Base-by-base conservation (phyloP, 2,113 vertebrate species). In the Sceloporus tristichus region DNA sequence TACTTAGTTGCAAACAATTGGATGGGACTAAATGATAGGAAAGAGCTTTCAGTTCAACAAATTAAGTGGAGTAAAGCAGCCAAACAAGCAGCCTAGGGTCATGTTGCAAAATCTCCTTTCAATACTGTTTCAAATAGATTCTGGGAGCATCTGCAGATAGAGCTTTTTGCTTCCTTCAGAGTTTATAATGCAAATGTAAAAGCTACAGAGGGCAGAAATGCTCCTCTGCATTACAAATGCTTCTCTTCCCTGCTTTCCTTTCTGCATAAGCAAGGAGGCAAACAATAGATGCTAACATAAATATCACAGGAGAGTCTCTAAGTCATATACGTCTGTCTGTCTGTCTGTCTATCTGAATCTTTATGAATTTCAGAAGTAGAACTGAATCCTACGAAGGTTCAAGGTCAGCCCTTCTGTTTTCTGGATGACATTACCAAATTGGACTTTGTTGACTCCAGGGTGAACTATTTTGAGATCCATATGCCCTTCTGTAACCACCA, bases 121-220 rank as follows among this genome's bases (percentile, higher is more conserved):
- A n/a, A 38, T 16, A 59, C 16, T 62, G 0, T 62, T 59, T 80
- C 38, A 40, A 82, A 66, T 42, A 27, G 59, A 66, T 66, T 34
- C 59, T 14, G 38, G 29, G 23, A 40, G 4, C 59, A 66, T 82
- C 9, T 66, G 66, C 80, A 82, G 80, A 25, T 40, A 80, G 54
- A 1, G 16, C 4, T n/a, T 42, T 11, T 66, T 40, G 34, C 62
- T 82, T 82, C 80, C 40, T 1, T 27, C 34, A 5, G 80, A 79
- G 59, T 82, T 82, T 82, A 38, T 66, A 82, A 27, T 82, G 59
- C 10, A 82, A 82, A 82, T 66, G 59, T 25, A 62, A 66, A 65
- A 66, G 62, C 62, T 66, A 40, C 59, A 40, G 62, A 23, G 38
- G 38, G 34, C 59, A 66, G 34, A 82, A 82, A 14, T 14, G 59